Base-by-base conservation (phyloP, 1,140 invertebrate genomes). In the Condylostylus longicornis region DNA sequence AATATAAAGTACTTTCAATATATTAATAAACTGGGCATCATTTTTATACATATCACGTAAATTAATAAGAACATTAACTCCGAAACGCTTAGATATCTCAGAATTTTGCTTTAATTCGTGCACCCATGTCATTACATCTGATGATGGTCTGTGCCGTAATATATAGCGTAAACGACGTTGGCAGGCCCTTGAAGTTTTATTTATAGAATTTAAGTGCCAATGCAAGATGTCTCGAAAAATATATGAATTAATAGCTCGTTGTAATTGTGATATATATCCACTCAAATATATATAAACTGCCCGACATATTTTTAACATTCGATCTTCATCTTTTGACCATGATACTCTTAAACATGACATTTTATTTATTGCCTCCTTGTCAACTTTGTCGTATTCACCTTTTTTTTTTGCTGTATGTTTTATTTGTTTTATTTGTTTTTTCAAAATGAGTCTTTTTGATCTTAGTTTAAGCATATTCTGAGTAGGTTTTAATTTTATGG, bases 161-260 rank as follows among this genome's bases (percentile, higher is more conserved):
- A 59, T 36, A 18, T 51, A 57, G 44, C 72, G 49, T 3, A 79
- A 54, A 14, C 79, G 59, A 6, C 79, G 57, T 40, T 77, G 71
- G 54, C 77, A 80, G 1, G 80, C 76, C 32, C 66, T 51, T 0
- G 75, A 74, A 0, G 79, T 82, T 54, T 84, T 84, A 44, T 81
- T 76, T 18, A 61, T 49, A 8, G 69, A 72, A 31, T 62, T 54
- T 52, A 63, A 7, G 55, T 66, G 34, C 61, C 64, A 41, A 50
- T 78, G 71, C 1, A 84, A 48, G 4, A 79, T 47, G 46, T 83
- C 79, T 12, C 79, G 60, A 30, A 51, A 55, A 18, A 53, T 46
- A 7, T 41, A 36, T 10, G 46, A 51, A 29, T 55, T 42, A 35
- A 47, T 41, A 17, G 43, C 40, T 18, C 61, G 46, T 42, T 66